A percentile compares a stretch with the other conserved stretches of the same genome.
Evolutionary conservation across 2,888 invertebrate species (phyloP).

Genomic region (Schizaphis graminum): DNA sequence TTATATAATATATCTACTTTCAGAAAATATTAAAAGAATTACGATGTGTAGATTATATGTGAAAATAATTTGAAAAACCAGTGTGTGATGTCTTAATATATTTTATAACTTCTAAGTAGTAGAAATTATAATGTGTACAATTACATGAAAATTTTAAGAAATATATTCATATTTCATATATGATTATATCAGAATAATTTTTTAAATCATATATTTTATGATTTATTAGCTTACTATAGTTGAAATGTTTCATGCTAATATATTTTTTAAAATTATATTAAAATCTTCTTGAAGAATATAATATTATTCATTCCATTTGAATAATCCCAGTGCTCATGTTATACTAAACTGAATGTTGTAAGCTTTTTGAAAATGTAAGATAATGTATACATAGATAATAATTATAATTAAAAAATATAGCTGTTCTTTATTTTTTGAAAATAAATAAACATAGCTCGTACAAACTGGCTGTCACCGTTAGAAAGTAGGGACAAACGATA

Average conservation of each 20-base stretch:
- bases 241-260: background rate
- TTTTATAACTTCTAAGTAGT: background rate
- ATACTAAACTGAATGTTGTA: background rate
- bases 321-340: background rate
- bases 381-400: background rate
- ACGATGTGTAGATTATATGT: background rate
- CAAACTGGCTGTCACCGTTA: constrained; percentile 12
- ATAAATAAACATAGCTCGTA: constrained; percentile 14
- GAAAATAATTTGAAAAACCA: background rate
- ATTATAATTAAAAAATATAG: background rate
- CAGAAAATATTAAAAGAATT: background rate
- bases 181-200: background rate
- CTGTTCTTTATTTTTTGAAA: background rate
- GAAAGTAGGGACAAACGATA: background rate
- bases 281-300: background rate
- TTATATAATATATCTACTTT: background rate
- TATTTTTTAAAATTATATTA: background rate
- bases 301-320: background rate
- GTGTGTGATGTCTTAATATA: background rate
- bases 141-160: background rate
- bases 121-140: background rate
- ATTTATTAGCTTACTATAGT: background rate
- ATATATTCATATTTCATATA: background rate
- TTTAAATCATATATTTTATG: background rate
- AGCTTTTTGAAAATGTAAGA: background rate